These are phyloP conservation scores for Smithornis capensis DNA, from an alignment of 2,113 vertebrate genomes.

Conservation along the genomic window DNA sequence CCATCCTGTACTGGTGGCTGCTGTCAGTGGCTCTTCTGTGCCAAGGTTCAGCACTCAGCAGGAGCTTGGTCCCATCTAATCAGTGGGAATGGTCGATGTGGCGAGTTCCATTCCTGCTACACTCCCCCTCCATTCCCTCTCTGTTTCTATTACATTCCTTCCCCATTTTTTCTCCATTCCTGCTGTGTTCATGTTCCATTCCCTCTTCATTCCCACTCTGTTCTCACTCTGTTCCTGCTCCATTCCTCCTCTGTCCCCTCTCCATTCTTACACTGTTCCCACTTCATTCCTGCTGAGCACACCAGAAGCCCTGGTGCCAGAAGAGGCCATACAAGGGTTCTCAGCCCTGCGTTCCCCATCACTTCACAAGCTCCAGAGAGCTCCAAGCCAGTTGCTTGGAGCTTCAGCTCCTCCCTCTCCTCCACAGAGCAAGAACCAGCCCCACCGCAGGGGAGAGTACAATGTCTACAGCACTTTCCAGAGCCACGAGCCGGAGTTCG, in stretches of 20 bases:
- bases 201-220: background rate
- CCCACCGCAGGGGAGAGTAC: conserved; percentile 93
- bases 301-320: accelerated
- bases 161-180: background rate
- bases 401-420: background rate
- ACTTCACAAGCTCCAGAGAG: background rate
- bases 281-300: accelerated
- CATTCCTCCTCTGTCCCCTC: background rate
- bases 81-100: accelerated
- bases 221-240: background rate
- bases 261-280: accelerated
- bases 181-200: accelerated
- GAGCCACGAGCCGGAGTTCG: conserved; percentile 97
- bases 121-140: background rate
- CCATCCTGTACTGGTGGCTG: accelerated
- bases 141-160: background rate
- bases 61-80: accelerated
- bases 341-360: accelerated
- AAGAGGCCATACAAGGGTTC: background rate
- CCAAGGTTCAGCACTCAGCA: background rate
- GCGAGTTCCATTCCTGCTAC: accelerated
- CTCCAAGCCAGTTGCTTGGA: background rate
- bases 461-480: conserved; percentile 99
- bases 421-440: conserved; percentile 91
- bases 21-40: background rate